A percentile compares a stretch with the other conserved stretches of the same genome.
phyloP scores from a whole-genome alignment of 2,113 vertebrate genomes.

The Paedocypris sp. region DNA sequence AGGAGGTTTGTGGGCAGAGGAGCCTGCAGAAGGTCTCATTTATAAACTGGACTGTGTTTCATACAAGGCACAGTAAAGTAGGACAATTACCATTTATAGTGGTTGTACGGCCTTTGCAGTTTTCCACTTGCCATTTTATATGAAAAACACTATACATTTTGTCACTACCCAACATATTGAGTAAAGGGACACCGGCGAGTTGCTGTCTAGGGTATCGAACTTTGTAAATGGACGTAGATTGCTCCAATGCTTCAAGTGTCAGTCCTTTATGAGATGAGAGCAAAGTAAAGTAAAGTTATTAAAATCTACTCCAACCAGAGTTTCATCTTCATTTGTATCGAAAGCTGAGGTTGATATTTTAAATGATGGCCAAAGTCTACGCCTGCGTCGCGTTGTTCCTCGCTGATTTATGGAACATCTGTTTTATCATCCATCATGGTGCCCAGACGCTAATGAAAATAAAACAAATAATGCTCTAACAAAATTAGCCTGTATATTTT shows the following conservation, averaged over 20 bases:
- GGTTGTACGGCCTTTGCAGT: slow-evolving; percentile 43
- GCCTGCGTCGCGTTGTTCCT: slow-evolving; percentile 17
- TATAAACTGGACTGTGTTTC: slow-evolving; percentile 43
- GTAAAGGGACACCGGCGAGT: slow-evolving; percentile 27
- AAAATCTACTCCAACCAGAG: slow-evolving; percentile 25
- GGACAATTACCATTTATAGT: slow-evolving; percentile 57
- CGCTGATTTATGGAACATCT: slow-evolving; percentile 30
- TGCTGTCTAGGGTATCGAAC: slow-evolving; percentile 33
- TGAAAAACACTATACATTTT: slow-evolving; percentile 46
- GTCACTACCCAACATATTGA: slow-evolving; percentile 47
- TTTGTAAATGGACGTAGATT: slow-evolving; percentile 38
- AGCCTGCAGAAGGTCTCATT: slow-evolving; percentile 21
- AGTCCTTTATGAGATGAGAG: slow-evolving; percentile 27
- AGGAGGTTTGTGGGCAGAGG: slow-evolving; percentile 16
- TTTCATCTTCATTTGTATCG: slow-evolving; percentile 33
- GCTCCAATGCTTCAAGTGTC: slow-evolving; percentile 39
- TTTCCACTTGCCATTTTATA: slow-evolving; percentile 39
- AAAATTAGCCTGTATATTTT: slow-evolving; percentile 11
- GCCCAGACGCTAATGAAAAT: slow-evolving; percentile 19
- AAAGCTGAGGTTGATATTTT: slow-evolving; percentile 17
- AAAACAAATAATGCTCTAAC: slow-evolving; percentile 22
- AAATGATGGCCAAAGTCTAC: slow-evolving; percentile 10
- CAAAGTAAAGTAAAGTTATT: slow-evolving; percentile 33
- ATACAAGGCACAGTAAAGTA: slow-evolving; percentile 38
- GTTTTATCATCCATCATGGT: slow-evolving; percentile 17